Evolutionary conservation across 2,888 invertebrate species (phyloP).

Genomic region (Escarpia spicata): DNA sequence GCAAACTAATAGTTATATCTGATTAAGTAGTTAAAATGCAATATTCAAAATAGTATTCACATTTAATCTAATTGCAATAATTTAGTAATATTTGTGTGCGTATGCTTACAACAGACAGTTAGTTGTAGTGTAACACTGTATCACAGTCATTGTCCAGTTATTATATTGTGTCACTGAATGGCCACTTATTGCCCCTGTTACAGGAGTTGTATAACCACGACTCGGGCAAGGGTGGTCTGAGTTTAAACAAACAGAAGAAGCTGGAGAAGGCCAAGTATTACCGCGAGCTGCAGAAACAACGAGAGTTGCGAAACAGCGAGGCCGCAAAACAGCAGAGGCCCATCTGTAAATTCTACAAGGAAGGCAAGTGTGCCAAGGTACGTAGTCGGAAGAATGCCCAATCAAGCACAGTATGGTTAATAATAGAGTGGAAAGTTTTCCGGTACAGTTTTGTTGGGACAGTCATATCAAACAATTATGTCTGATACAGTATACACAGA

Average conservation of each 20-base stretch:
- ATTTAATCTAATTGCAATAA: not conserved
- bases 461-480: no score
- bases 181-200: not conserved
- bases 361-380: constrained; percentile 80
- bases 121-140: not conserved
- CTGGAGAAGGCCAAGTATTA: constrained; percentile 29
- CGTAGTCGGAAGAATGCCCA: not conserved
- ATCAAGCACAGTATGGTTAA: not conserved
- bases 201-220: constrained; percentile 30
- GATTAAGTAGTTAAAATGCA: not conserved
- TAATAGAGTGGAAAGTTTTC: no score
- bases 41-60: no score
- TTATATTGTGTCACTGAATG: not conserved
- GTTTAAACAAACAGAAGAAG: constrained; percentile 27
- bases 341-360: constrained; percentile 84
- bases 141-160: not conserved
- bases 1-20: not conserved
- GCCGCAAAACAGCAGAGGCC: constrained; percentile 35
- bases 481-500: no score
- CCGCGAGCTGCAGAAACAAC: constrained; percentile 31
- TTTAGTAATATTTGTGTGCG: not conserved
- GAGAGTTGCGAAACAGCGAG: constrained; percentile 18
- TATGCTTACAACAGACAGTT: not conserved
- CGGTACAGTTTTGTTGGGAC: no score
- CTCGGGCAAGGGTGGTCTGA: not conserved